These are phyloP conservation scores for Eurosta solidaginis DNA, from an alignment of 1,140 invertebrate genomes.

Conservation along the genomic window DNA sequence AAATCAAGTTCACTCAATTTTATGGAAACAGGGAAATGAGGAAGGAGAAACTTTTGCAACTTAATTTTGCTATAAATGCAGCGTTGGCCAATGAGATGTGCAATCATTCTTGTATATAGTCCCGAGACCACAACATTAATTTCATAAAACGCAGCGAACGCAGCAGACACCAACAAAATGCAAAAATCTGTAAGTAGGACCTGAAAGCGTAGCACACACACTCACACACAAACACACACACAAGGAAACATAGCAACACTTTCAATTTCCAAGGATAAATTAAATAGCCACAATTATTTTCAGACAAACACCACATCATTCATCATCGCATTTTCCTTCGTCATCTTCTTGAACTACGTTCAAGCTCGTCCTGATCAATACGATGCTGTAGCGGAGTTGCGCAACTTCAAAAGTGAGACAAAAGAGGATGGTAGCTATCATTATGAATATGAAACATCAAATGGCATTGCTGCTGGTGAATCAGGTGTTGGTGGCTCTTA, in stretches of 20 bases:
- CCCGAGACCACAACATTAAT: not conserved
- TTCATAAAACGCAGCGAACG: not conserved
- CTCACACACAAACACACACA: not conserved
- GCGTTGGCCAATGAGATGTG: not conserved
- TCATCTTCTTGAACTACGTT: conserved; percentile 30
- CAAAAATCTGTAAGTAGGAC: not conserved
- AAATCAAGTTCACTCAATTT: not conserved
- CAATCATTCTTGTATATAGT: not conserved
- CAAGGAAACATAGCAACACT: not conserved
- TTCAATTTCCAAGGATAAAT: not conserved
- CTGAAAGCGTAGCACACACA: not conserved
- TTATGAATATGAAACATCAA: conserved; percentile 65
- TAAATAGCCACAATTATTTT: not conserved
- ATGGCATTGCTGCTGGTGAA: conserved; percentile 68
- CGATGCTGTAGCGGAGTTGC: conserved; percentile 48
- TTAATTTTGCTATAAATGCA: not conserved
- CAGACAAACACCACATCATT: not conserved
- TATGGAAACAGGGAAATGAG: not conserved
- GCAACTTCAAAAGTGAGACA: conserved; percentile 51
- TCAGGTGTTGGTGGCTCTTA: conserved; percentile 60
- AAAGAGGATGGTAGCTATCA: conserved; percentile 65
- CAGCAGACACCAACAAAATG: not conserved
- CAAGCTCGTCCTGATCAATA: conserved; percentile 46
- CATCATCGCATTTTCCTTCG: not conserved
- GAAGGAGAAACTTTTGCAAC: not conserved